phyloP scores from a whole-genome alignment of 2,888 invertebrate species.

The Pterobdella sp. region DNA sequence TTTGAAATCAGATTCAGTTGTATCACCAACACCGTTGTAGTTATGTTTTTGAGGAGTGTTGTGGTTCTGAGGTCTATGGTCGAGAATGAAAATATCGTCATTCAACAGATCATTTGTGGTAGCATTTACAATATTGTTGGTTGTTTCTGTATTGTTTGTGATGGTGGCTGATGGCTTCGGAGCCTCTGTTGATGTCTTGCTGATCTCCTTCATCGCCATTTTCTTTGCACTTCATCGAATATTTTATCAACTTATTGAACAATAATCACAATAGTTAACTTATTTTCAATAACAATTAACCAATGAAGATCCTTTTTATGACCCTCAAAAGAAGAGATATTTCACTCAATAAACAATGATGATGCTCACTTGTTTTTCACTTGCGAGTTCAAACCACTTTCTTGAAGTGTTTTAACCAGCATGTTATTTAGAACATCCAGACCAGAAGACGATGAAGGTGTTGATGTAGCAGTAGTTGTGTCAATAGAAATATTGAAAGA shows the following conservation, averaged over 20 bases:
- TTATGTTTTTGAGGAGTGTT: too few species aligned
- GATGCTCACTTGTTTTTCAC: neutral
- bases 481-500: neutral
- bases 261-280: too few species aligned
- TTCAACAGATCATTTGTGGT: too few species aligned
- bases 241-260: too few species aligned
- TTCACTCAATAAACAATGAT: neutral
- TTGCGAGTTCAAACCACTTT: neutral
- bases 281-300: too few species aligned
- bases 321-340: neutral
- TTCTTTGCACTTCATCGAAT: neutral
- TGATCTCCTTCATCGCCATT: neutral
- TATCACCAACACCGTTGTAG: too few species aligned
- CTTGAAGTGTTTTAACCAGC: neutral
- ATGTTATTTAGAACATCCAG: slow-evolving; percentile 7
- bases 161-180: neutral
- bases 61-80: too few species aligned
- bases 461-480: neutral
- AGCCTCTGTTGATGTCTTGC: neutral
- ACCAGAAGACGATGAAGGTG: slow-evolving; percentile 1
- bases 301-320: too few species aligned
- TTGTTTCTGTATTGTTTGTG: neutral
- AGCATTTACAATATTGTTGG: neutral
- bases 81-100: too few species aligned
- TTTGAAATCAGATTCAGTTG: too few species aligned